These are phyloP conservation scores for Microcebus ravelobensis DNA, from an alignment of 2,113 vertebrate genomes.

Conservation along the genomic window DNA sequence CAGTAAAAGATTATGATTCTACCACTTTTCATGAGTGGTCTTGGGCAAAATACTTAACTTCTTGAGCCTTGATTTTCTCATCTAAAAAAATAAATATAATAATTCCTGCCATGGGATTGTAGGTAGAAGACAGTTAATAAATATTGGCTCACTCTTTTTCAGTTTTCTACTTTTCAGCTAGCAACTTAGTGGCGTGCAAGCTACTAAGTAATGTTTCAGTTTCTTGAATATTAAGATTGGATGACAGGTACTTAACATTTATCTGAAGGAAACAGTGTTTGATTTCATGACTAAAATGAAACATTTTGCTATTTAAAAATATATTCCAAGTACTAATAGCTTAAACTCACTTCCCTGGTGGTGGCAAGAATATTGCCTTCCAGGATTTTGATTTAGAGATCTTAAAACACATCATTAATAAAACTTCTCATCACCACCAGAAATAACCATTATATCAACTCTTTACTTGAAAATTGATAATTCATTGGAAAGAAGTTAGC, in stretches of 20 bases:
- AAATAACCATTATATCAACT: not conserved
- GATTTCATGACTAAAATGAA: not conserved
- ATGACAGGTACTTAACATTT: not conserved
- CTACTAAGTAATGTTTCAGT: not conserved
- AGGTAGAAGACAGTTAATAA: not conserved
- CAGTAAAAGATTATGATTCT: not conserved
- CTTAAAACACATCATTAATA: not conserved
- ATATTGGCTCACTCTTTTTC: not conserved
- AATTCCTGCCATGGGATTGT: not conserved
- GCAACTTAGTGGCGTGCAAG: not conserved
- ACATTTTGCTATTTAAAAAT: not conserved
- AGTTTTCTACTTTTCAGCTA: not conserved
- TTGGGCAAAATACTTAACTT: not conserved
- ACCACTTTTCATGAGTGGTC: not conserved
- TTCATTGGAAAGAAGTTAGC: not conserved
- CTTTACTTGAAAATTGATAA: not conserved
- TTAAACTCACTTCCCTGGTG: conserved; percentile 12
- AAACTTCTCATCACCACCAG: not conserved
- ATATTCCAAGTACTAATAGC: not conserved
- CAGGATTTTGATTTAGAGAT: not conserved
- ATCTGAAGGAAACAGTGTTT: not conserved
- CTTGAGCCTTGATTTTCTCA: not conserved
- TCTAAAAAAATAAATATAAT: not conserved
- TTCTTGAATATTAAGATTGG: not conserved
- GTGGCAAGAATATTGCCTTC: not conserved